Evolutionary conservation across 2,888 invertebrate species (phyloP).

Genomic region (Epinotia bilunana): DNA sequence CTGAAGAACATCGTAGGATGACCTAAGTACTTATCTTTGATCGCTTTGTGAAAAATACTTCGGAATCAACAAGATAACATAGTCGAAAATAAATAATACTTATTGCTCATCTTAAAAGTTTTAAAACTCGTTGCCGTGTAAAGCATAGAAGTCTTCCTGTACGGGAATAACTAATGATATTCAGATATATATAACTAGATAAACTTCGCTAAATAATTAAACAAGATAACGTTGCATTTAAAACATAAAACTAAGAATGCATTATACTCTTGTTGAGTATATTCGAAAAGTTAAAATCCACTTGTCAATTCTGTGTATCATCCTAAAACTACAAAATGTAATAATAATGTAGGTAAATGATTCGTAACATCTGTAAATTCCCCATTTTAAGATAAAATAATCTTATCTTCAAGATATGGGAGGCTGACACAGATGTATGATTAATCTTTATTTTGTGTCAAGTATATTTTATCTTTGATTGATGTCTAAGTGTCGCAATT

Average conservation of each 20-base stretch:
- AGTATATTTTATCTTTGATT: constrained; percentile 18
- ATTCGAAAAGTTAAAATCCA: background rate
- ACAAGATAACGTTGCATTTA: too few relatives aligned
- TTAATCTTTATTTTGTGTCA: constrained; percentile 35
- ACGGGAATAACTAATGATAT: too few relatives aligned
- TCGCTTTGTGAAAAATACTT: background rate
- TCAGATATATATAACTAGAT: too few relatives aligned
- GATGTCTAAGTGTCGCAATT: constrained; percentile 12
- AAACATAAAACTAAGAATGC: too few relatives aligned
- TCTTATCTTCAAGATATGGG: constrained; percentile 23
- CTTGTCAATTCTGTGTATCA: background rate
- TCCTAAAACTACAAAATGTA: background rate
- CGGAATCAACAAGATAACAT: background rate
- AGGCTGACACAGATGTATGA: constrained; percentile 42
- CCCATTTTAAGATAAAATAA: constrained; percentile 25
- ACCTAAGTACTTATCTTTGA: background rate
- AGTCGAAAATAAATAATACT: too few relatives aligned
- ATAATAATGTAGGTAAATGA: constrained; percentile 13
- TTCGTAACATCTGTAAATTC: background rate
- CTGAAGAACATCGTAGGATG: background rate
- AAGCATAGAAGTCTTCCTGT: too few relatives aligned
- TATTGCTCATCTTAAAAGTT: too few relatives aligned
- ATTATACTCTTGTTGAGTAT: too few relatives aligned
- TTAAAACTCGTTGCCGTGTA: too few relatives aligned
- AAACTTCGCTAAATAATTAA: too few relatives aligned